A percentile compares a stretch with the other conserved stretches of the same genome.
Evolutionary conservation across 2,888 invertebrate genomes (phyloP).

Genomic region (Mechanitis messenoides): DNA sequence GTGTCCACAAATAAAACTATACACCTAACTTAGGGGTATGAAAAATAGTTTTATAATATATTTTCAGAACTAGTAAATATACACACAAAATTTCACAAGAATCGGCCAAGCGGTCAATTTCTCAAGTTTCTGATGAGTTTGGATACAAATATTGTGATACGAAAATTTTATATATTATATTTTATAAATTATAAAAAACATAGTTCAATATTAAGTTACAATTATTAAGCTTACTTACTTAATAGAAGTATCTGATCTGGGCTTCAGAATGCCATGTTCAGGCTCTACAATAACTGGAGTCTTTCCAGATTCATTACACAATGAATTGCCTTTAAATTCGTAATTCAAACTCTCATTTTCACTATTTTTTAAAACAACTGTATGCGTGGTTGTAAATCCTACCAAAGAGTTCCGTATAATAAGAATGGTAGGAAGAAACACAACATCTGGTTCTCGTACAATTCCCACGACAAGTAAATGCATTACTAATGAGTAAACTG

Average conservation of each 20-base stretch:
- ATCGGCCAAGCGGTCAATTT: no score
- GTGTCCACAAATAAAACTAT: no score
- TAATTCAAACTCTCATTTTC: conserved; percentile 72
- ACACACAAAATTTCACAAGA: no score
- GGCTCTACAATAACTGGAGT: conserved; percentile 72
- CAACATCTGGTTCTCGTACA: conserved; percentile 79
- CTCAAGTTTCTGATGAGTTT: no score
- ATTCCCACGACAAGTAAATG: conserved; percentile 79
- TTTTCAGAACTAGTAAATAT: no score
- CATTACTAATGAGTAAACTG: conserved; percentile 71
- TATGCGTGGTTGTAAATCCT: conserved; percentile 66
- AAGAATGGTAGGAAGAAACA: conserved; percentile 76
- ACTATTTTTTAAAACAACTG: conserved; percentile 70
- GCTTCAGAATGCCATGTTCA: conserved; percentile 62
- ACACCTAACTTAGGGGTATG: no score
- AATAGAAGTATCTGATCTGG: conserved; percentile 67
- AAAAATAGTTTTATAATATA: no score
- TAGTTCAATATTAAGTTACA: neutral
- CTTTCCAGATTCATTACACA: conserved; percentile 72
- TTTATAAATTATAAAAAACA: neutral
- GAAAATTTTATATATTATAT: no score
- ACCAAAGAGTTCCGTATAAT: conserved; percentile 78
- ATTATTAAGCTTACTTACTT: conserved; percentile 52
- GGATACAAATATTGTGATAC: no score
- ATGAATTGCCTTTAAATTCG: conserved; percentile 71